A percentile compares a stretch with the other conserved stretches of the same genome.
Conservation (phyloP, 2,888 invertebrate species). For the Orthosia gothica region DNA sequence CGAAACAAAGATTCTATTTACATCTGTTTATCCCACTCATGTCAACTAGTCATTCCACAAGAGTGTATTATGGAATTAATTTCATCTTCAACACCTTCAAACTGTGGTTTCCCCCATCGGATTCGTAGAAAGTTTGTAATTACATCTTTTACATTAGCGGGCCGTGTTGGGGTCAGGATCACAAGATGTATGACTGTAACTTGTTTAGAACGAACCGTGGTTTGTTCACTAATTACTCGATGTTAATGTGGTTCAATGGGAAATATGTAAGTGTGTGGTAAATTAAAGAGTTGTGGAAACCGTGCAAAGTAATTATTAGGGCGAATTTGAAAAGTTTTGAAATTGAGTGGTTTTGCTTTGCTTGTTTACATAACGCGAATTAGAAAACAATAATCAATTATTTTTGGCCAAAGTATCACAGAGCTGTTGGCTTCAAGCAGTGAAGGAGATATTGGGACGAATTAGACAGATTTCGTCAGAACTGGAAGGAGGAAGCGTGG, state of each 20-base stretch:
- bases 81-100: constrained; percentile 60
- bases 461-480: too few relatives aligned
- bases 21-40: too few relatives aligned
- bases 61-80: constrained; percentile 49
- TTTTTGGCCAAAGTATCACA: too few relatives aligned
- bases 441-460: too few relatives aligned
- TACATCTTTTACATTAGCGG: constrained; percentile 73
- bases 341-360: neutral
- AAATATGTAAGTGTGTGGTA: constrained; percentile 9
- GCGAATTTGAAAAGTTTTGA: constrained; percentile 12
- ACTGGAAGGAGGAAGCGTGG: too few relatives aligned
- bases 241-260: constrained; percentile 33
- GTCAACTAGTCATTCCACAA: neutral
- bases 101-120: constrained; percentile 54
- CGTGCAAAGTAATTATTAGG: constrained; percentile 4
- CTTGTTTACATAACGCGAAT: neutral
- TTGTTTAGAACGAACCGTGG: constrained; percentile 50
- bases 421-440: too few relatives aligned
- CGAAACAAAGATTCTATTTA: too few relatives aligned
- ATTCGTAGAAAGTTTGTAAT: constrained; percentile 71
- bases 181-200: constrained; percentile 52
- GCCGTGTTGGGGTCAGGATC: constrained; percentile 56
- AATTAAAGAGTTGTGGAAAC: constrained; percentile 16
- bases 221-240: constrained; percentile 53
- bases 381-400: too few relatives aligned